Evolutionary conservation across 2,888 invertebrate species (phyloP), one percentile per base, ranked within the genome.

Genomic region (Schrankia costaestrigalis): DNA sequence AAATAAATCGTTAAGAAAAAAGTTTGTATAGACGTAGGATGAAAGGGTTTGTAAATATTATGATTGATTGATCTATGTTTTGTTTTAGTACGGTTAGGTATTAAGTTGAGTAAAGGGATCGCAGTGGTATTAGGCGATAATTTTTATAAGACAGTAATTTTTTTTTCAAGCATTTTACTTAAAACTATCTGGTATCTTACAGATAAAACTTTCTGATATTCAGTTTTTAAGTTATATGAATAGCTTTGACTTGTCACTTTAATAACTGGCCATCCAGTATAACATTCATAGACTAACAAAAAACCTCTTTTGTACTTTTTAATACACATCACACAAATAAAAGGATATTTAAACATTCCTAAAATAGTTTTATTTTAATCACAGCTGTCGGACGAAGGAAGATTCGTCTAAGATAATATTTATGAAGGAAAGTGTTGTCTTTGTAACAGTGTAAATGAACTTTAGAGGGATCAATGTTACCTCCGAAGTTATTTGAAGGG

Each of bases 311-410:
- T 39, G 33, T 39, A 26, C 30, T 39, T 33, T 37, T 39, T 26
- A 21, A 30, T 26, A 31, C 17, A 36, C 17, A 23, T 5, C 17
- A 8, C 29, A 22, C 31, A 32, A 37, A 29, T 29, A 38, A 26
- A 26, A 34, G 33, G 33, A 55, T 43, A 43, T 41, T 35, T 24
- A 55, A 46, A 41, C 30, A 42, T 35, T 36, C 46, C 35, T 13
- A 30, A 58, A 58, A 55, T 55, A 55, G 46, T 43, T 28, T 36
- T 37, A 27, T 27, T 37, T 36, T 31, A 18, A 18, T 27, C 19
- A 29, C 56, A 55, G 41, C 52, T 55, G 59, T 50, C 37, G 41
- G 25, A 28, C 14, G 28, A 33, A 21, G 51, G 46, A 55, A 50
- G 41, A 34, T 39, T 46, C 22, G 12, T 30, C 8, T 12, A 24